Evolutionary conservation across 2,113 vertebrate genomes (phyloP), one percentile per base, ranked within the genome.

Genomic region (Noctilio leporinus): DNA sequence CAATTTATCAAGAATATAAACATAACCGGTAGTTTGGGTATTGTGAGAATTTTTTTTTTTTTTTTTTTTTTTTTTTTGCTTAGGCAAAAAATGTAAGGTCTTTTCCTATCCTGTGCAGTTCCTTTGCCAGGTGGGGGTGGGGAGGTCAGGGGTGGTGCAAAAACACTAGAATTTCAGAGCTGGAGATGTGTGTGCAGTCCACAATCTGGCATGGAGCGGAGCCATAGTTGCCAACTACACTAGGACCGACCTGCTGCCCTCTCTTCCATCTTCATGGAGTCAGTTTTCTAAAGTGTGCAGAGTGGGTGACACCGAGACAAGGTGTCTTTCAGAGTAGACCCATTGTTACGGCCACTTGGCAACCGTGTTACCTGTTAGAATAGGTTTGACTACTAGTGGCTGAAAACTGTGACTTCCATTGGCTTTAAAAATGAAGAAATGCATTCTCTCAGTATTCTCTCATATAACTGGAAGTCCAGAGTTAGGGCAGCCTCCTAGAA

Each of bases 391-490:
- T 38, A 30, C 5, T n/a, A 51, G 49, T 75, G 69, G 38, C 82
- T 78, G 62, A 78, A 76, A 95, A 72, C 49, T 6, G 3, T 80
- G 47, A 88, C 77, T 84, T 72, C 16, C 24, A 33, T 40, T 55
- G 57, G 47, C 57, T 92, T 91, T 70, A 65, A 89, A 89, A 82
- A 76, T 70, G 64, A 95, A 90, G 78, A 86, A 93, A 78, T 77
- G 49, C 35, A 40, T 95, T 96, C 47, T 92, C 47, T 90, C 70
- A n/a, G 49, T 43, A 40, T 95, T 96, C 47, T 92, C 47, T 90
- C 70, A n/a, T 24, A 35, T 82, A 89, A 90, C 75, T 70, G 53
- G 62, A 92, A 94, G 69, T 94, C 82, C 86, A 72, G 91, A 78
- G 92, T 67, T 80, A 83, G 82, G 83, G 64, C 62, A 78, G 93